phyloP scores from a whole-genome alignment of 1,140 invertebrate genomes.

The Drosophila orosa region DNA sequence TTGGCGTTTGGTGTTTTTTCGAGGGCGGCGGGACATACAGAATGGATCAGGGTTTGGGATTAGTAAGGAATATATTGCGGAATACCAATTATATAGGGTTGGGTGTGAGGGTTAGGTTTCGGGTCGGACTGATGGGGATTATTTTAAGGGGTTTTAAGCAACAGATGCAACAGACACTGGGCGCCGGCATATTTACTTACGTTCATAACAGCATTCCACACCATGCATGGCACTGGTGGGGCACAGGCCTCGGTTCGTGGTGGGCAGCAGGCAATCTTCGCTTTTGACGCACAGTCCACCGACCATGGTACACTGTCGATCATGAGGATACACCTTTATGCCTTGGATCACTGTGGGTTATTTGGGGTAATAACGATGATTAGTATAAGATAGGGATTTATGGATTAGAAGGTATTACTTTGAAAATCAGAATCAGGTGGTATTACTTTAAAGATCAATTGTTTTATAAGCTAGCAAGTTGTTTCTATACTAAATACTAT shows the following conservation, averaged over 20 bases:
- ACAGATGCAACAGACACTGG: slow-evolving; percentile 5
- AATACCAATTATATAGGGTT: slow-evolving; percentile 25
- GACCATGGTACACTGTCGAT: slow-evolving; percentile 73
- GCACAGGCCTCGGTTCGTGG: slow-evolving; percentile 76
- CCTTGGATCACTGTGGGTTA: slow-evolving; percentile 67
- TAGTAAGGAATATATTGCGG: slow-evolving; percentile 20
- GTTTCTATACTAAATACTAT: too few species aligned
- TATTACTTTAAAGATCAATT: neutral
- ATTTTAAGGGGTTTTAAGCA: slow-evolving; percentile 27
- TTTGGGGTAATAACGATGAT: neutral
- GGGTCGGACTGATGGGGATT: slow-evolving; percentile 43
- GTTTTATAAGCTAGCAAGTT: neutral
- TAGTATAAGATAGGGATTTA: neutral
- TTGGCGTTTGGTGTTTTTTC: slow-evolving; percentile 32
- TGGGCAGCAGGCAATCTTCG: slow-evolving; percentile 69
- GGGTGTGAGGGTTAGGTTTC: neutral
- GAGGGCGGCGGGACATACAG: slow-evolving; percentile 22
- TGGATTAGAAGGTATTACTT: neutral
- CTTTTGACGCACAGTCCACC: slow-evolving; percentile 79
- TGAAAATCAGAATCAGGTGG: neutral
- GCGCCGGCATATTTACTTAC: slow-evolving; percentile 65
- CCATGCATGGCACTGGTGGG: slow-evolving; percentile 68
- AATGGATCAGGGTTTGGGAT: slow-evolving; percentile 20
- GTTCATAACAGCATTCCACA: slow-evolving; percentile 84
- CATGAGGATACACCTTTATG: slow-evolving; percentile 70